Evolutionary conservation across 2,888 invertebrate species (phyloP).

Genomic region (Ypsolopha sequella): DNA sequence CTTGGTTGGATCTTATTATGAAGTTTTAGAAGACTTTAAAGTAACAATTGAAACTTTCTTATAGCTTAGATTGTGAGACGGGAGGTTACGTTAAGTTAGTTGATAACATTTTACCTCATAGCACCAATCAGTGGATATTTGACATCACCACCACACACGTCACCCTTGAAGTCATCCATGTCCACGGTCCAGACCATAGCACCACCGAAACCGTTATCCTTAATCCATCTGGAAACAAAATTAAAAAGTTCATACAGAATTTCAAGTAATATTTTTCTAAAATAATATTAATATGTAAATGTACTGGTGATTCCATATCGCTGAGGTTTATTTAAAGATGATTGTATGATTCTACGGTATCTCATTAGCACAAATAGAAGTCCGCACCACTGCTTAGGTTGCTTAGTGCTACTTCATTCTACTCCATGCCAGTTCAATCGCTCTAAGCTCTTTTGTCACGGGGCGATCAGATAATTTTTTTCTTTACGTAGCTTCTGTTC

Average conservation of each 20-base stretch:
- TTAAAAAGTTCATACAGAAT: neutral
- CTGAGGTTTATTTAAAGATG: no score
- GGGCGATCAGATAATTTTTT: no score
- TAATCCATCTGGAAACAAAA: constrained; percentile 75
- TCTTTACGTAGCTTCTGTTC: no score
- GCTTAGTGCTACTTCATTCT: no score
- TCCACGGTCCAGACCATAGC: constrained; percentile 97
- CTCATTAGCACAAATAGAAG: no score
- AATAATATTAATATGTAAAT: no score
- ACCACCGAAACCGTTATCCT: constrained; percentile 87
- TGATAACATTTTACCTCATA: constrained; percentile 74
- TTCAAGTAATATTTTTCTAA: no score
- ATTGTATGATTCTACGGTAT: no score
- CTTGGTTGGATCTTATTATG: neutral
- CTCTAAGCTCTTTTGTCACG: no score
- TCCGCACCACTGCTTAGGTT: no score
- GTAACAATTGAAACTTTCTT: neutral
- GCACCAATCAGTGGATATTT: constrained; percentile 92
- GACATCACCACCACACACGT: constrained; percentile 84
- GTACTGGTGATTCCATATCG: no score
- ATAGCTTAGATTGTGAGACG: neutral
- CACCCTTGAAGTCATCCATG: constrained; percentile 94
- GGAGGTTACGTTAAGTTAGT: neutral
- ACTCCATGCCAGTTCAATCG: no score
- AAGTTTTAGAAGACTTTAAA: neutral